Conservation (phyloP, 37 sponge, comb jelly and placozoan genomes). For the Ephydatia muelleri region DNA sequence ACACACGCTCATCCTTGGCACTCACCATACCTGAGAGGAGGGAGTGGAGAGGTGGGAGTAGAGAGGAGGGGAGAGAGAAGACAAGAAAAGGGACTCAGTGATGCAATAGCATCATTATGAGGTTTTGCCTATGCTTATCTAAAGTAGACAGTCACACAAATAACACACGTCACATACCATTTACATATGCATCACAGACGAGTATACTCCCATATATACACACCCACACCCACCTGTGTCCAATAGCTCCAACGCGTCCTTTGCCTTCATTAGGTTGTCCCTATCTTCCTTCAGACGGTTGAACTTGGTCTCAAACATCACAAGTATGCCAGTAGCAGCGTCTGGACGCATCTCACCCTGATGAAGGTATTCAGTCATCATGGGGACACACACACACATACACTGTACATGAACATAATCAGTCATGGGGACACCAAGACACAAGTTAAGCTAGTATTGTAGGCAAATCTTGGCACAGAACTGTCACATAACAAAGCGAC, state of each 20-base stretch:
- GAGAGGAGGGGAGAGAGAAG: neutral
- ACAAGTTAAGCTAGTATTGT: neutral
- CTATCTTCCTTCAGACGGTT: conserved; percentile 92
- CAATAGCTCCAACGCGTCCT: conserved; percentile 92
- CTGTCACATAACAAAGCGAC: neutral
- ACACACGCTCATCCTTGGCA: conserved; percentile 64
- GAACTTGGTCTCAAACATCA: conserved; percentile 92
- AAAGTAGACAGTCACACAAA: no score
- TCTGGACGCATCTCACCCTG: conserved; percentile 86
- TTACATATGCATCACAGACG: neutral
- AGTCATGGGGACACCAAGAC: neutral
- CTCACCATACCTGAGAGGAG: conserved; percentile 48
- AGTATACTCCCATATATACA: neutral
- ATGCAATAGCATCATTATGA: no score
- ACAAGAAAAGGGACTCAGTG: no score
- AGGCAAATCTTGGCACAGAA: conserved; percentile 3
- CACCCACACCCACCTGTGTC: conserved; percentile 50
- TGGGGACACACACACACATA: neutral
- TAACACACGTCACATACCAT: neutral
- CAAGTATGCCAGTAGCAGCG: conserved; percentile 69
- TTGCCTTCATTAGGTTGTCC: conserved; percentile 92
- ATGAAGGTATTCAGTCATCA: neutral
- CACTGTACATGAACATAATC: neutral
- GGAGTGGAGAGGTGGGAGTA: neutral
- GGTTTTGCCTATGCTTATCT: no score